phyloP scores from a whole-genome alignment of 1,140 invertebrate genomes.

The Drosophila rufa region DNA sequence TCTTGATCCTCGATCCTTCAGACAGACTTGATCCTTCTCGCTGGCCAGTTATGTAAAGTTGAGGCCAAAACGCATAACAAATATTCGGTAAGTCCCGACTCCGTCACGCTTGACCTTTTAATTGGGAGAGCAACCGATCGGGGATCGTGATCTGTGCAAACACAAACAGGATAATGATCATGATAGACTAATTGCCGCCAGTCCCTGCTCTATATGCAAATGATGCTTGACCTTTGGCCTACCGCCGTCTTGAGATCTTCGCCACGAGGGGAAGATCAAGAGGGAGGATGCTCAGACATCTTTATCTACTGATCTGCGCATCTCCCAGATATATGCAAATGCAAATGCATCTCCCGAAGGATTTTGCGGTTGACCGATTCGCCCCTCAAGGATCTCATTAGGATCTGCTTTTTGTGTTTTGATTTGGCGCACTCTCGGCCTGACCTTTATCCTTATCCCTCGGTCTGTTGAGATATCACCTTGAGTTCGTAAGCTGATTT shows the following conservation, averaged over 20 bases:
- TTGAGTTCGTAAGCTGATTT: slow-evolving; percentile 79
- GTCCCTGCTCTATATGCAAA: slow-evolving; percentile 50
- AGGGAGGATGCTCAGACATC: slow-evolving; percentile 37
- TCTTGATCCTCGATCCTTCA: slow-evolving; percentile 23
- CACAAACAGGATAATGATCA: slow-evolving; percentile 57
- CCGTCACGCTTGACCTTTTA: slow-evolving; percentile 74
- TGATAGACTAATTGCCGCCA: slow-evolving; percentile 57
- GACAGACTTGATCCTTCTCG: slow-evolving; percentile 24
- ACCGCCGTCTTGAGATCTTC: slow-evolving; percentile 35
- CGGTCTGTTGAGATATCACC: slow-evolving; percentile 56
- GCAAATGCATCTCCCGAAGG: slow-evolving; percentile 39
- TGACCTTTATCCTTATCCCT: slow-evolving; percentile 45
- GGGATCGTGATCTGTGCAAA: slow-evolving; percentile 39
- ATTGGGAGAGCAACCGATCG: slow-evolving; percentile 44
- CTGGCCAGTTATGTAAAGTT: slow-evolving; percentile 74
- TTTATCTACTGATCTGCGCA: slow-evolving; percentile 28
- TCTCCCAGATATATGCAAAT: slow-evolving; percentile 63
- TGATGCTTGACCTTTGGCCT: slow-evolving; percentile 51
- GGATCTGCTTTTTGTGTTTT: slow-evolving; percentile 56
- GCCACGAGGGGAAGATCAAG: slow-evolving; percentile 13
- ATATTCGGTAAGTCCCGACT: slow-evolving; percentile 27
- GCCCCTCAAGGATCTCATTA: slow-evolving; percentile 60
- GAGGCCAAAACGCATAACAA: slow-evolving; percentile 61
- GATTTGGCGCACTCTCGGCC: slow-evolving; percentile 62
- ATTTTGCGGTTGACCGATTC: slow-evolving; percentile 68